These are phyloP conservation scores for Prunella fulvescens DNA, from an alignment of 2,113 vertebrate genomes.

Conservation along the genomic window DNA sequence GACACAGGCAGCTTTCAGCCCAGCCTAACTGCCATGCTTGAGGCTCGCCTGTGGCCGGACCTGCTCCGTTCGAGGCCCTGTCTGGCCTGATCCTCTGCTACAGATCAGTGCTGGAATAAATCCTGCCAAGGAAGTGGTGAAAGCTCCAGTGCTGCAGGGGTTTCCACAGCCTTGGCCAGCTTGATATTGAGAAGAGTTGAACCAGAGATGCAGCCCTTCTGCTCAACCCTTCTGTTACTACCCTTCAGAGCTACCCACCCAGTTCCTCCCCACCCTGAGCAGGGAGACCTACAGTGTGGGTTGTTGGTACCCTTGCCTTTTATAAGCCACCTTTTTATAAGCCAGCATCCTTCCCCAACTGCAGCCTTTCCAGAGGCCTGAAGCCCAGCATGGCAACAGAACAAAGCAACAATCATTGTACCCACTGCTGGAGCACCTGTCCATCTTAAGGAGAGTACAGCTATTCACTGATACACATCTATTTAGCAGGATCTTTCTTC, in stretches of 20 bases:
- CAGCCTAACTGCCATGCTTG: background rate
- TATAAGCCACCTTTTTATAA: background rate
- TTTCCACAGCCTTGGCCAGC: background rate
- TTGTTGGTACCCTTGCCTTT: background rate
- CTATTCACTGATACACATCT: background rate
- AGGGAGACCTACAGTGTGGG: background rate
- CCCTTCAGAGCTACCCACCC: background rate
- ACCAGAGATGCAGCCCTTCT: background rate
- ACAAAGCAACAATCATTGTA: background rate
- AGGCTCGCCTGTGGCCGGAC: background rate
- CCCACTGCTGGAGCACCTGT: background rate
- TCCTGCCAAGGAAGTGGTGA: background rate
- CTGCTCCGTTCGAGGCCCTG: background rate
- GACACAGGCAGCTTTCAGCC: constrained; percentile 55
- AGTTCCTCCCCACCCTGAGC: background rate
- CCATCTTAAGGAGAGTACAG: background rate
- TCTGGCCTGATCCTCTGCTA: background rate
- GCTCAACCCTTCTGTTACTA: background rate
- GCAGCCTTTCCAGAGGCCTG: background rate
- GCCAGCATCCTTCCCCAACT: background rate
- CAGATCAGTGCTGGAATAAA: background rate
- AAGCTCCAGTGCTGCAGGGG: background rate
- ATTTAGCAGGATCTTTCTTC: background rate
- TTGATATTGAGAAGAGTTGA: background rate
- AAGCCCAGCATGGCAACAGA: background rate